Evolutionary conservation across 2,888 invertebrate genomes (phyloP), one percentile per base, ranked within the genome.

Genomic region (Autographa pulchrina): DNA sequence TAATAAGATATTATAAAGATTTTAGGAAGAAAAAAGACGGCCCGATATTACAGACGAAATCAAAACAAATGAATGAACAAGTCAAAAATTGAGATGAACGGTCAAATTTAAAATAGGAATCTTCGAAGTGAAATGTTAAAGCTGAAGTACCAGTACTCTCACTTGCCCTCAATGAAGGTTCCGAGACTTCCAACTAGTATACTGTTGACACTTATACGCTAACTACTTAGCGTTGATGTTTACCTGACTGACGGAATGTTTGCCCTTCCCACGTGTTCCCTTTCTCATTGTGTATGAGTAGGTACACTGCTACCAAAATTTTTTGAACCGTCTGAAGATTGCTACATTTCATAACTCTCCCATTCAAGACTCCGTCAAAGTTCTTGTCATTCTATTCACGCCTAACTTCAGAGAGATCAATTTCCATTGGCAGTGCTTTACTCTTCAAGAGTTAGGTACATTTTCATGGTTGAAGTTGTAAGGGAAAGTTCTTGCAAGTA

Each of bases 261-360:
- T 92, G 87, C 87, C 74, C 86, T 92, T 92, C 92, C 88, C 92
- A 92, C 90, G 85, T 86, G 77, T 77, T 82, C 88, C 86, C 86
- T 88, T 89, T 89, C 81, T 72, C 70, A 74, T 76, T 85, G 81
- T 85, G 78, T 86, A 25, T 25, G 25, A 25, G 25, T 1, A 25
- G 25, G 25, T 25, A 75, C 59, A 62, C 16, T 65, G 56, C 65
- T 6, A 48, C 48, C 48, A 48, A n/a, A n/a, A n/a, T 48, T n/a
- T n/a, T 7, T n/a, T 48, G 48, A 48, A 7, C 48, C n/a, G n/a
- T n/a, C 7, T 48, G 48, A 48, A 48, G n/a, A 7, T 48, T 6
- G 48, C 48, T n/a, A 48, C 16, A n/a, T n/a, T 48, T 48, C 48
- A 5, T 8, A 48, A 48, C n/a, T 48, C 48, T n/a, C n/a, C 48